Conservation (phyloP, 1,140 invertebrate genomes). For the Drosophila arizonae region DNA sequence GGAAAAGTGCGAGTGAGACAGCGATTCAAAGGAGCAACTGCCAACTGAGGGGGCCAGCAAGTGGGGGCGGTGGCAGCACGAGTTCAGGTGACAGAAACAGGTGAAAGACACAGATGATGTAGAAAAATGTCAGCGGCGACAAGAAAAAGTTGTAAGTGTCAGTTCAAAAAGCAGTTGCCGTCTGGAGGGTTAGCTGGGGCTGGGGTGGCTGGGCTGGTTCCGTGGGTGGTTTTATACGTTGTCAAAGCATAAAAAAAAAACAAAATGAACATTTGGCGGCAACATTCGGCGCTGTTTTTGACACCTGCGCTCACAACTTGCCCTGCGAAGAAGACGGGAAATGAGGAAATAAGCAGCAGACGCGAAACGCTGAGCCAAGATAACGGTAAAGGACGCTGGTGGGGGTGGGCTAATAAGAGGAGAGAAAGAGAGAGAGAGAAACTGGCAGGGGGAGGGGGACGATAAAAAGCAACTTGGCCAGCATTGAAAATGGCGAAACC, state of each 20-base stretch:
- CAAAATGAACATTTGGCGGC: constrained; percentile 45
- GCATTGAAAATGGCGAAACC: constrained; percentile 35
- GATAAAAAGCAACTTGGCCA: constrained; percentile 40
- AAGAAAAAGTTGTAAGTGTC: constrained; percentile 74
- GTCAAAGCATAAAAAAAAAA: constrained; percentile 73
- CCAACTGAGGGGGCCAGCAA: constrained; percentile 6
- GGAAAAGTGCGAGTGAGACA: not conserved
- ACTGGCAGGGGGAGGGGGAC: not conserved
- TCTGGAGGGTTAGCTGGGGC: not conserved
- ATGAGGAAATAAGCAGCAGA: constrained; percentile 73
- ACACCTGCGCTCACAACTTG: constrained; percentile 67
- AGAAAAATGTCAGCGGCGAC: constrained; percentile 74
- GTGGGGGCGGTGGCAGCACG: not conserved
- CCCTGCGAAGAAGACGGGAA: constrained; percentile 52
- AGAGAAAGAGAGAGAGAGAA: too few relatives aligned
- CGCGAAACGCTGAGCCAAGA: constrained; percentile 1
- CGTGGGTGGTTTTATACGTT: constrained; percentile 33
- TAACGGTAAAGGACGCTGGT: constrained; percentile 3
- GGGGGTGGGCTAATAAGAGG: too few relatives aligned
- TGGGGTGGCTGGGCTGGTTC: not conserved
- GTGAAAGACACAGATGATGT: constrained; percentile 64
- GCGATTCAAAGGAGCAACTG: not conserved
- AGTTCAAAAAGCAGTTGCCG: constrained; percentile 41
- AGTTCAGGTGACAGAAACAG: constrained; percentile 34
- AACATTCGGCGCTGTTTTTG: constrained; percentile 60